These are phyloP conservation scores for Recurvirostra avosetta DNA, from an alignment of 2,113 vertebrate genomes.

Conservation along the genomic window DNA sequence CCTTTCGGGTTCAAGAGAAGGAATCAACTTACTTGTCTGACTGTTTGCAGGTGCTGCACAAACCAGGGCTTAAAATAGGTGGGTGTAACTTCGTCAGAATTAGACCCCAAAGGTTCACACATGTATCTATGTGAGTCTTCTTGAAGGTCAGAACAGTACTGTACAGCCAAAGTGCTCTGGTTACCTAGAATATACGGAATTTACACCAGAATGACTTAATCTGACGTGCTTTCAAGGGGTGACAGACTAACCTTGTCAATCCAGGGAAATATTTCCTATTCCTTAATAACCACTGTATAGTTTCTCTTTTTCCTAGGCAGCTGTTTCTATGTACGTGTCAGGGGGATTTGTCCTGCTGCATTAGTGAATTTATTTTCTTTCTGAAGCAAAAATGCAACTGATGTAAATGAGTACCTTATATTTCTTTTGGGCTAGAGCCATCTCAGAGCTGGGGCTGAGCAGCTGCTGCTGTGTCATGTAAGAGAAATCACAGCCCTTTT, in stretches of 20 bases:
- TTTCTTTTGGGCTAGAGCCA: not conserved
- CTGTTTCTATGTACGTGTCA: not conserved
- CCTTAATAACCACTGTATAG: not conserved
- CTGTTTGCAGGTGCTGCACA: not conserved
- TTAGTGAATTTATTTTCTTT: conserved; percentile 6
- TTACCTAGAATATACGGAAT: not conserved
- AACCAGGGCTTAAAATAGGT: not conserved
- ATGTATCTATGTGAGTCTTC: not conserved
- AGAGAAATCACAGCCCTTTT: not conserved
- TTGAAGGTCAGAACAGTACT: not conserved
- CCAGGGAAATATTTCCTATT: not conserved
- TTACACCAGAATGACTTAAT: not conserved
- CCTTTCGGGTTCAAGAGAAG: not conserved
- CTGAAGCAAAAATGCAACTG: not conserved
- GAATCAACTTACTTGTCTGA: not conserved
- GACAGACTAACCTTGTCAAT: not conserved
- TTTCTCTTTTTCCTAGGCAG: not conserved
- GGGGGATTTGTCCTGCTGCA: not conserved
- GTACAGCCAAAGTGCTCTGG: not conserved
- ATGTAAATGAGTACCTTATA: not conserved
- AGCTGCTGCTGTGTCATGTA: not conserved
- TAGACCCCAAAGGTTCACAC: not conserved
- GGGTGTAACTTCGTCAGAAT: not conserved
- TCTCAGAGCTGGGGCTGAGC: not conserved
- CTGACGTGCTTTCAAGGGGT: not conserved